Percentiles rank a stretch among this genome's conserved stretches.
Evolutionary conservation across 1,140 invertebrate genomes (phyloP).

Genomic region (Ruditapes philippinarum): DNA sequence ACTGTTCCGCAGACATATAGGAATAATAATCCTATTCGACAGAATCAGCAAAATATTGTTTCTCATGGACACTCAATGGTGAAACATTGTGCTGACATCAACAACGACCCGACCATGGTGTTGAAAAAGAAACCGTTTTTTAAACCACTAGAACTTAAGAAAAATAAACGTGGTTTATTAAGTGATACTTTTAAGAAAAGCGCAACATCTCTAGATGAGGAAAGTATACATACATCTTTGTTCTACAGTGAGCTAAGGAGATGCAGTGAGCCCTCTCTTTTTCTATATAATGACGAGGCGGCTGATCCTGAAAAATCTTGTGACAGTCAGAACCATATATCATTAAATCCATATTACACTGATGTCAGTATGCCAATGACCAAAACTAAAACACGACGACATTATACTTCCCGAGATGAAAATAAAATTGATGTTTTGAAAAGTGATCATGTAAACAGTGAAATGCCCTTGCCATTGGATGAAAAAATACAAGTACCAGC

Average conservation of each 20-base stretch:
- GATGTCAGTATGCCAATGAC: background rate
- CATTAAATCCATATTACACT: background rate
- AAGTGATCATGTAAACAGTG: background rate
- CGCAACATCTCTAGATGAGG: background rate
- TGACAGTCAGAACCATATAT: background rate
- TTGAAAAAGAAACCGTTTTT: background rate
- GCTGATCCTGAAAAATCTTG: background rate
- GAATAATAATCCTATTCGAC: too few relatives aligned
- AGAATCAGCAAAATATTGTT: too few relatives aligned
- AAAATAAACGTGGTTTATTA: background rate
- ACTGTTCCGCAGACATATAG: too few relatives aligned
- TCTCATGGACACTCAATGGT: too few relatives aligned
- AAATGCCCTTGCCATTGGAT: background rate
- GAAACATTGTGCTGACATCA: too few relatives aligned
- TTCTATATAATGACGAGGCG: background rate
- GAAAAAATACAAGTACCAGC: background rate
- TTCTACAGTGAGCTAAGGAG: slow-evolving; percentile 1
- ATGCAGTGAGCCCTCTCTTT: background rate
- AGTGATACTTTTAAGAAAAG: background rate
- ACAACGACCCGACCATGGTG: too few relatives aligned
- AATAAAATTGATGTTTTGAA: background rate
- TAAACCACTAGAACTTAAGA: background rate
- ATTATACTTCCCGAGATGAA: background rate
- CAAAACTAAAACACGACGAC: background rate
- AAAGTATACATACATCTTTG: background rate